Evolutionary conservation across 2,888 invertebrate species (phyloP).

Genomic region (Isotomurus palustris): DNA sequence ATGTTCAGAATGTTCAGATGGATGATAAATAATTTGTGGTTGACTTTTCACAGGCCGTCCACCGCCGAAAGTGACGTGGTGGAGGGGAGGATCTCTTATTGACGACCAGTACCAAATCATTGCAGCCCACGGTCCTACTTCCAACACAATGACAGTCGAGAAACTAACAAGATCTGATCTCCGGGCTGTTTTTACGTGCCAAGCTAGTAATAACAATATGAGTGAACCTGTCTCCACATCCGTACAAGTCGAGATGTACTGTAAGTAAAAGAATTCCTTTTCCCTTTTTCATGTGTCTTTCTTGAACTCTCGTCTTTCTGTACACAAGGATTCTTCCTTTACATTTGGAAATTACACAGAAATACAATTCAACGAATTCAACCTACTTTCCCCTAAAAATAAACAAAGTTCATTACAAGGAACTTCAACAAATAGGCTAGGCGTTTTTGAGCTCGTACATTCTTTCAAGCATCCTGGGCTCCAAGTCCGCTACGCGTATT

Average conservation of each 20-base stretch:
- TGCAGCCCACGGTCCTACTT: slow-evolving; percentile 45
- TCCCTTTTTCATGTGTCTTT: slow-evolving; percentile 4
- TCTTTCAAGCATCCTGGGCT: too few species aligned
- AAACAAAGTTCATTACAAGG: too few species aligned
- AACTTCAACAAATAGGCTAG: too few species aligned
- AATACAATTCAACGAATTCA: too few species aligned
- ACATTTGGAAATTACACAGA: too few species aligned
- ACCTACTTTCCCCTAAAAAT: too few species aligned
- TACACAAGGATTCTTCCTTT: too few species aligned
- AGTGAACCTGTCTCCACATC: slow-evolving; percentile 63
- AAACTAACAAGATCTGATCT: slow-evolving; percentile 63
- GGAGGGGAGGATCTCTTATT: slow-evolving; percentile 63
- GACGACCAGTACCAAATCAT: slow-evolving; percentile 58
- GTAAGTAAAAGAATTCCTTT: slow-evolving; percentile 50
- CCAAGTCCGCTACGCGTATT: too few species aligned
- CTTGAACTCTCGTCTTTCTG: too few species aligned
- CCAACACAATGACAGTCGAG: slow-evolving; percentile 51
- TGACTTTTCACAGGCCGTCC: slow-evolving; percentile 75
- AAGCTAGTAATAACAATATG: slow-evolving; percentile 66
- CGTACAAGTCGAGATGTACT: slow-evolving; percentile 65
- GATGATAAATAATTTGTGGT: too few species aligned
- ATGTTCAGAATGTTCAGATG: too few species aligned
- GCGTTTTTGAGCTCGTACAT: too few species aligned
- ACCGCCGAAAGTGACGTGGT: slow-evolving; percentile 69
- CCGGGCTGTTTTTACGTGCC: slow-evolving; percentile 65